phyloP scores from a whole-genome alignment of 1,140 invertebrate species.

The Platorchestia sp. region DNA sequence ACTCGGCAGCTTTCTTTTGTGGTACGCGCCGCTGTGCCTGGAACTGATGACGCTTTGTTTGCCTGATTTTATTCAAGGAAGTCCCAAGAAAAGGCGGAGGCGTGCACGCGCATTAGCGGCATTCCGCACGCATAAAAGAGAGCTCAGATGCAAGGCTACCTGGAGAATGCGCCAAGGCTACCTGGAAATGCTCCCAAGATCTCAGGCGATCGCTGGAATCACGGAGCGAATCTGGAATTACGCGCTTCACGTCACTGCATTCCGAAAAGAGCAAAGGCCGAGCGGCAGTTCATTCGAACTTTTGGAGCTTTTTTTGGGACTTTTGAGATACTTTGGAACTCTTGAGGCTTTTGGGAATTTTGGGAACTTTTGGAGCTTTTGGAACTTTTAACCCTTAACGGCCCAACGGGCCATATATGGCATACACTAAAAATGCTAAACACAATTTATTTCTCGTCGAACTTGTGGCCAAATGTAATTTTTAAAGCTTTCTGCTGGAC shows the following conservation, averaged over 20 bases:
- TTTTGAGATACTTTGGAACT: no score
- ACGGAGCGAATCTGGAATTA: conserved; percentile 7
- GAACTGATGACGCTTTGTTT: background rate
- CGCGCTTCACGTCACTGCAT: background rate
- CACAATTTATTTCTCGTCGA: no score
- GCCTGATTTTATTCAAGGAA: conserved; percentile 3
- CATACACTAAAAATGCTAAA: no score
- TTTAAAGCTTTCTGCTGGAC: no score
- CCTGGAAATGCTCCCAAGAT: background rate
- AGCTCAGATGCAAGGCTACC: background rate
- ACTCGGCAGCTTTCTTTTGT: background rate
- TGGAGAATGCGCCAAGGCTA: background rate
- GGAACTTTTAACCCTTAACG: no score
- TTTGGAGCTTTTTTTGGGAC: no score
- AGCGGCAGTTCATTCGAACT: no score
- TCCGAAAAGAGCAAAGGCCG: background rate
- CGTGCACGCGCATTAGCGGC: background rate
- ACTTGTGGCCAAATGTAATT: no score
- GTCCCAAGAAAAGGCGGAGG: background rate
- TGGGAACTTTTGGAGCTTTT: no score
- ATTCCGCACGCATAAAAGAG: background rate
- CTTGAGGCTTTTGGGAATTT: no score
- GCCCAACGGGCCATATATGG: no score
- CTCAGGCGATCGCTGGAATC: background rate
- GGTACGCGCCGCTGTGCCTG: background rate